Base-by-base conservation (phyloP, 2,888 invertebrate genomes). In the Plutella xylostella region DNA sequence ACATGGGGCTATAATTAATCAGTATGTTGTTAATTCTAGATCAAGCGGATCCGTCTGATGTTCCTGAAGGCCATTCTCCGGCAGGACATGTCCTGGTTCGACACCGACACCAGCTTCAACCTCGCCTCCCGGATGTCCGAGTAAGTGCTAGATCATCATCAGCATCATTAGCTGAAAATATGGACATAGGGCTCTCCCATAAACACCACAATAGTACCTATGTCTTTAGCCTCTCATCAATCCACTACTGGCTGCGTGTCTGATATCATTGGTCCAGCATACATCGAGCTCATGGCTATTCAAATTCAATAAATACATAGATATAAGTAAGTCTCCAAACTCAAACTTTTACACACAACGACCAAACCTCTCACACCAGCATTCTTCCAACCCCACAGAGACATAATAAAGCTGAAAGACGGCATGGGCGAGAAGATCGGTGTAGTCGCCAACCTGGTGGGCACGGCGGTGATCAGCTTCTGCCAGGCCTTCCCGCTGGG, bases 351-450 rank as follows among this genome's bases (percentile, higher is more conserved):
- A n/a, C n/a, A n/a, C n/a, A n/a, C n/a, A n/a, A n/a, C n/a, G n/a
- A n/a, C n/a, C n/a, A n/a, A n/a, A n/a, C n/a, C n/a, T n/a, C n/a
- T n/a, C n/a, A n/a, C n/a, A n/a, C n/a, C 14, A 20, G 3, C 19
- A 4, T 20, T 11, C 34, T 5, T 17, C 6, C 18, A 11, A 15
- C 18, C 19, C 12, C 19, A 37, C 63, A 89, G 89, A 52, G 88
- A 89, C 62, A 66, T 90, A 52, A 85, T 87, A 48, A 88, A 88
- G 68, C 83, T 92, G 57, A 89, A 90, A 57, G 90, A 90, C 51
- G 92, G 91, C 4, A 89, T 91, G 14, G 90, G 90, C 2, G 91
- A 91, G 60, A 92, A 92, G 67, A 70, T 91, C 14, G 87, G 87
- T 2, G 86, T 89, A 47, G 88, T 90, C 51, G 71, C 86, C 1